Conservation (phyloP, 2,797 vertebrate genomes). For the Salmo trutta region DNA sequence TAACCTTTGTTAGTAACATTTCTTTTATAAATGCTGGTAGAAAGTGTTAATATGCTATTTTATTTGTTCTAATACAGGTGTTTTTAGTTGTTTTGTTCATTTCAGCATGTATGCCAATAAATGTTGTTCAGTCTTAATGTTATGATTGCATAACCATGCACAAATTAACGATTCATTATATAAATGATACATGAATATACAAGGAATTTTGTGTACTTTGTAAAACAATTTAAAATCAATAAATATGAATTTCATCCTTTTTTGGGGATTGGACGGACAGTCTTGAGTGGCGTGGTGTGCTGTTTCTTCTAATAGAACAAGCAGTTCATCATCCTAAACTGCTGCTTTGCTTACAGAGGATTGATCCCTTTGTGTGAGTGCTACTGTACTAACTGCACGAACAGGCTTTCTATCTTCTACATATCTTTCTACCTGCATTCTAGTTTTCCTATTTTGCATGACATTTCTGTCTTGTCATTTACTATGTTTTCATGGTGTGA, state of each 20-base stretch:
- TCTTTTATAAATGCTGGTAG: constrained; percentile 66
- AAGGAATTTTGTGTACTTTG: constrained; percentile 75
- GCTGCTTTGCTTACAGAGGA: constrained; percentile 25
- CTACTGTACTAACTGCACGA: constrained; percentile 2
- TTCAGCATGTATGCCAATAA: constrained; percentile 88
- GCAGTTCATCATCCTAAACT: background rate
- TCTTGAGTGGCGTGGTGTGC: constrained; percentile 23
- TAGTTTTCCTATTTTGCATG: too few species aligned
- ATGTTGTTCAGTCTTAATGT: constrained; percentile 76
- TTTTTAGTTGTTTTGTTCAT: constrained; percentile 73
- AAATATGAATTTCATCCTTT: constrained; percentile 74
- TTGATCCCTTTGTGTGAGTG: background rate
- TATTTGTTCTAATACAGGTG: constrained; percentile 64
- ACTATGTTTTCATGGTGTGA: background rate
- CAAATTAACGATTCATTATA: constrained; percentile 58
- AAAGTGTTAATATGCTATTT: constrained; percentile 77
- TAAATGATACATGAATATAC: constrained; percentile 67
- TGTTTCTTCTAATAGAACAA: constrained; percentile 17
- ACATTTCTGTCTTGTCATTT: background rate
- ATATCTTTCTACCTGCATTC: background rate
- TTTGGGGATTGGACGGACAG: constrained; percentile 66
- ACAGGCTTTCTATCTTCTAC: background rate
- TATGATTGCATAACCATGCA: constrained; percentile 66
- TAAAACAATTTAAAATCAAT: constrained; percentile 71
- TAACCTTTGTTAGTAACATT: constrained; percentile 53